phyloP scores from a whole-genome alignment of 2,888 invertebrate species.

The Harpalus rubripes region DNA sequence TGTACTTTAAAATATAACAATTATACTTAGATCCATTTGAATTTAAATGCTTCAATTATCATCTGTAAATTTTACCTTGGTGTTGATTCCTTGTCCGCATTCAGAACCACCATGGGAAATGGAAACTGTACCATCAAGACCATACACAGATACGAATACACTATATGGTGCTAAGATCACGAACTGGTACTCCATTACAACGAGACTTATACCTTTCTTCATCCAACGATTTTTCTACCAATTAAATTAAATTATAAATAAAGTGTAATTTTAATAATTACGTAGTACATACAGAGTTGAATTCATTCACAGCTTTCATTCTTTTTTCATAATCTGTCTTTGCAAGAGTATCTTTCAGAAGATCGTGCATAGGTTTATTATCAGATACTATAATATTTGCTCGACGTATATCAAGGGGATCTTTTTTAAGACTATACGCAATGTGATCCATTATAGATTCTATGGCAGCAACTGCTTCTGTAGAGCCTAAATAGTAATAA shows the following conservation, averaged over 20 bases:
- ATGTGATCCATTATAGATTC: conserved; percentile 86
- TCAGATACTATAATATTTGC: conserved; percentile 75
- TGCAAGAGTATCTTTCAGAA: conserved; percentile 42
- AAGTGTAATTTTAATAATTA: too few relatives aligned
- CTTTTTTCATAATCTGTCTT: conserved; percentile 79
- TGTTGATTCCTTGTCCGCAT: conserved; percentile 91
- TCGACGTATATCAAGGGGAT: conserved; percentile 81
- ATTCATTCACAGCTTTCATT: conserved; percentile 78
- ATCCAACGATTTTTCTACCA: conserved; percentile 87
- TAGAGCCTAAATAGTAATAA: conserved; percentile 77
- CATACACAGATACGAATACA: conserved; percentile 84
- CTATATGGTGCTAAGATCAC: conserved; percentile 79
- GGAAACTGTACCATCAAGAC: conserved; percentile 85
- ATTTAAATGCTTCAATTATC: too few relatives aligned
- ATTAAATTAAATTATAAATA: conserved; percentile 30
- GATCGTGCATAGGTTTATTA: conserved; percentile 13
- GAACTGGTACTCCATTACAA: conserved; percentile 85
- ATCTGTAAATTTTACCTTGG: conserved; percentile 79
- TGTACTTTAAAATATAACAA: too few relatives aligned
- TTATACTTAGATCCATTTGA: too few relatives aligned
- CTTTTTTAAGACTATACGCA: conserved; percentile 79
- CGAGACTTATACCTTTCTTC: conserved; percentile 85
- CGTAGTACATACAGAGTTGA: conserved; percentile 76
- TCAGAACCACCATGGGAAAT: conserved; percentile 87
- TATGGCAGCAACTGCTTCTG: conserved; percentile 83